Percentiles rank a stretch among this genome's conserved stretches.
These are phyloP conservation scores for Diaperis boleti DNA, from an alignment of 2,888 invertebrate species.

Conservation along the genomic window DNA sequence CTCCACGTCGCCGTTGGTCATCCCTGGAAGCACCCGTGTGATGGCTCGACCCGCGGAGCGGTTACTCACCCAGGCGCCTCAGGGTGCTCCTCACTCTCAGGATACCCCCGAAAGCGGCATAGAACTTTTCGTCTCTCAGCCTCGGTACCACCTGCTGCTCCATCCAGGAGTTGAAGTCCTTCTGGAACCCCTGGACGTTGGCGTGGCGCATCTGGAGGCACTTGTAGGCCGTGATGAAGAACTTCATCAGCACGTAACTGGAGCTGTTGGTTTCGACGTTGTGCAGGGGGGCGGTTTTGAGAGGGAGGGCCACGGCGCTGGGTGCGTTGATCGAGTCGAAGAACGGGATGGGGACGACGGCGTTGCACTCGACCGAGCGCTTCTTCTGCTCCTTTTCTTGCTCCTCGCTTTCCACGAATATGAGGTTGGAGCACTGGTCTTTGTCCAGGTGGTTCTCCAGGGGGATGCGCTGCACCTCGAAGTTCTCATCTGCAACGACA, in stretches of 20 bases:
- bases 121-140: conserved; percentile 73
- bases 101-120: conserved; percentile 68
- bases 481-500: conserved; percentile 42
- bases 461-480: conserved; percentile 33
- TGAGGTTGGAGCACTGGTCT: conserved; percentile 46
- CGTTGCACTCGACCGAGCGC: conserved; percentile 31
- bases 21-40: neutral
- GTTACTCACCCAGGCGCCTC: conserved; percentile 56
- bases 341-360: conserved; percentile 70
- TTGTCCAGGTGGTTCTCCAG: conserved; percentile 23
- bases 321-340: conserved; percentile 70
- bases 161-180: too few species aligned
- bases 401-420: conserved; percentile 41
- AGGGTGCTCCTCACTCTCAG: conserved; percentile 64
- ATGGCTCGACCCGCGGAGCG: neutral
- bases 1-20: neutral
- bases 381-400: conserved; percentile 27
- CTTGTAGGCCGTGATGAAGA: conserved; percentile 67
- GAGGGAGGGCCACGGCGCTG: conserved; percentile 73
- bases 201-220: conserved; percentile 67
- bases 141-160: conserved; percentile 65
- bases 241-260: conserved; percentile 67
- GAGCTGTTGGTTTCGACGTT: conserved; percentile 62
- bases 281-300: conserved; percentile 68
- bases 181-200: conserved; percentile 66